A percentile compares a stretch with the other conserved stretches of the same genome.
Conservation (phyloP, 1,140 invertebrate genomes). For the Laodelphax striatellus region DNA sequence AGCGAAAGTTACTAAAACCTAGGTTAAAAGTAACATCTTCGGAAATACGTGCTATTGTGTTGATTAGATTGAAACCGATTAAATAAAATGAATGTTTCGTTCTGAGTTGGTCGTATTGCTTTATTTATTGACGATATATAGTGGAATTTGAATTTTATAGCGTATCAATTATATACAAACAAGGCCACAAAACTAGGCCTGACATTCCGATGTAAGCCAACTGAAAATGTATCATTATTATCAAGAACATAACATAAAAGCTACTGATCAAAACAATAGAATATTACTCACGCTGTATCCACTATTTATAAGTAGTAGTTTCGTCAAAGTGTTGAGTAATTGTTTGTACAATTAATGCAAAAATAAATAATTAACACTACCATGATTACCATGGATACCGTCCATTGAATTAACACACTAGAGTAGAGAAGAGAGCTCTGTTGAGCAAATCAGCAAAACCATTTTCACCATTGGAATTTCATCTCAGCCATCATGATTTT, state of each 20-base stretch:
- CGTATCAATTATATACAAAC: not conserved
- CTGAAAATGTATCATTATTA: not conserved
- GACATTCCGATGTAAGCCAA: too few relatives aligned
- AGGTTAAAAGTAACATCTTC: too few relatives aligned
- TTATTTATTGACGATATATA: too few relatives aligned
- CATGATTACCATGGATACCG: constrained; percentile 1
- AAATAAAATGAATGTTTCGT: too few relatives aligned
- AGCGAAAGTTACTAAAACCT: too few relatives aligned
- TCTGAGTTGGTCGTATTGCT: too few relatives aligned
- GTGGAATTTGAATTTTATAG: too few relatives aligned
- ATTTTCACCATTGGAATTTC: not conserved
- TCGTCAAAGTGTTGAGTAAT: not conserved
- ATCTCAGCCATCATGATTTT: not conserved
- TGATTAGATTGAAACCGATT: too few relatives aligned
- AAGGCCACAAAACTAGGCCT: not conserved
- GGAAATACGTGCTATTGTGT: too few relatives aligned
- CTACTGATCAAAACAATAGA: not conserved
- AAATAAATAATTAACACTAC: not conserved
- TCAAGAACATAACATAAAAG: not conserved
- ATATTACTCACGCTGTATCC: not conserved
- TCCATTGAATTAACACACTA: not conserved
- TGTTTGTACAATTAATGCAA: not conserved
- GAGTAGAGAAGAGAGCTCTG: not conserved
- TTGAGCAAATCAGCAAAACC: not conserved
- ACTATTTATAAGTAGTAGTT: not conserved